Evolutionary conservation across 2,113 vertebrate genomes (phyloP).

Genomic region (Aptenodytes forsteri): DNA sequence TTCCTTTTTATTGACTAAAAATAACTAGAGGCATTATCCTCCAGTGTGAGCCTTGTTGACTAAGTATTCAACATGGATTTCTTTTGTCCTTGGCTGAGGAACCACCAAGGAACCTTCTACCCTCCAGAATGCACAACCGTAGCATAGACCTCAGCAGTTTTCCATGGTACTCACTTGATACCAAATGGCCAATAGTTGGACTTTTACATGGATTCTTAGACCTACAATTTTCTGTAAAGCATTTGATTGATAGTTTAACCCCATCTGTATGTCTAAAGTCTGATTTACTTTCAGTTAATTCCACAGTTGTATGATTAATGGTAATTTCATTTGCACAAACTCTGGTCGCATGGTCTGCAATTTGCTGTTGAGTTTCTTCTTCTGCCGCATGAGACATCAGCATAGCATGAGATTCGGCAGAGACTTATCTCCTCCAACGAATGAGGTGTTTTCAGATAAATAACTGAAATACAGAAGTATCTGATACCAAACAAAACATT

Average conservation of each 20-base stretch:
- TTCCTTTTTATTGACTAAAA: conserved; percentile 35
- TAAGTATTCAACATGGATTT: not conserved
- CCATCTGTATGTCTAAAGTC: not conserved
- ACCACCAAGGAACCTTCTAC: not conserved
- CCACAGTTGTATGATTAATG: fast-evolving
- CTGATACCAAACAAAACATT: not conserved
- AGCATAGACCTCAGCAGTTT: not conserved
- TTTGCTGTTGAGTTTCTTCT: not conserved
- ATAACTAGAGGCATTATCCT: conserved; percentile 10
- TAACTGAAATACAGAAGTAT: too few species aligned
- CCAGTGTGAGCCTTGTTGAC: not conserved
- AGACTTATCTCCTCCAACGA: not conserved
- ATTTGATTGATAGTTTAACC: not conserved
- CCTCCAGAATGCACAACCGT: not conserved
- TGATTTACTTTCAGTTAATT: not conserved
- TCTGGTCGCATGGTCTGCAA: fast-evolving
- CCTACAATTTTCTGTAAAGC: fast-evolving
- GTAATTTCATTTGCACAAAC: fast-evolving
- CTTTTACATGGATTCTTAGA: not conserved
- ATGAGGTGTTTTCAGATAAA: not conserved
- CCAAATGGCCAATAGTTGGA: fast-evolving
- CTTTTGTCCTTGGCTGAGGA: not conserved
- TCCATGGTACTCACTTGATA: fast-evolving
- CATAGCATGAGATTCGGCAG: not conserved
- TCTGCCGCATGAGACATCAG: fast-evolving